These are phyloP conservation scores for Hetaerina americana DNA, from an alignment of 1,140 invertebrate genomes.

Conservation along the genomic window DNA sequence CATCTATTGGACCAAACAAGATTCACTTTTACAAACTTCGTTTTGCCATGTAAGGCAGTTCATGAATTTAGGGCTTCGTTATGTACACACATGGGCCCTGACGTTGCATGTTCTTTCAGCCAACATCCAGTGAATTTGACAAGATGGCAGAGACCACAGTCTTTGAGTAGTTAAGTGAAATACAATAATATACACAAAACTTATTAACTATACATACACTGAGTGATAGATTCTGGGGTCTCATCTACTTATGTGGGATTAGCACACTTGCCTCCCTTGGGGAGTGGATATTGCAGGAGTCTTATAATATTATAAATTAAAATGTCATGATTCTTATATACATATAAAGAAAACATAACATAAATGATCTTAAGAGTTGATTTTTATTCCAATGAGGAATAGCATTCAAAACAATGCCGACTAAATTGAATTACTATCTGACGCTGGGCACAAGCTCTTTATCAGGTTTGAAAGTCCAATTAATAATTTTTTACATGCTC, in stretches of 20 bases:
- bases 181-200: slow-evolving; percentile 8
- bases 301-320: slow-evolving; percentile 1
- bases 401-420: slow-evolving; percentile 1
- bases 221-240: slow-evolving; percentile 1
- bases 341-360: background rate
- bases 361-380: background rate
- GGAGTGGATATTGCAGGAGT: slow-evolving; percentile 3
- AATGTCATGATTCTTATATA: slow-evolving; percentile 1
- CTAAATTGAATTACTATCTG: slow-evolving; percentile 1
- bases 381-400: background rate
- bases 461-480: slow-evolving; percentile 2
- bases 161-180: background rate
- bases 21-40: background rate
- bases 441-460: slow-evolving; percentile 2
- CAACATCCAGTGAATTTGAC: background rate
- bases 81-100: background rate
- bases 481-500: slow-evolving; percentile 1
- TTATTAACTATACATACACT: slow-evolving; percentile 7
- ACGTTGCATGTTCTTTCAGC: background rate
- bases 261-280: slow-evolving; percentile 3
- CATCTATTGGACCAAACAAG: background rate
- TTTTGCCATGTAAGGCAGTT: background rate
- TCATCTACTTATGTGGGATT: slow-evolving; percentile 1
- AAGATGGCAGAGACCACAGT: background rate
- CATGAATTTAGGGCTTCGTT: background rate